Base-by-base conservation (phyloP, 1,140 invertebrate species). In the Polypedilum vanderplanki region DNA sequence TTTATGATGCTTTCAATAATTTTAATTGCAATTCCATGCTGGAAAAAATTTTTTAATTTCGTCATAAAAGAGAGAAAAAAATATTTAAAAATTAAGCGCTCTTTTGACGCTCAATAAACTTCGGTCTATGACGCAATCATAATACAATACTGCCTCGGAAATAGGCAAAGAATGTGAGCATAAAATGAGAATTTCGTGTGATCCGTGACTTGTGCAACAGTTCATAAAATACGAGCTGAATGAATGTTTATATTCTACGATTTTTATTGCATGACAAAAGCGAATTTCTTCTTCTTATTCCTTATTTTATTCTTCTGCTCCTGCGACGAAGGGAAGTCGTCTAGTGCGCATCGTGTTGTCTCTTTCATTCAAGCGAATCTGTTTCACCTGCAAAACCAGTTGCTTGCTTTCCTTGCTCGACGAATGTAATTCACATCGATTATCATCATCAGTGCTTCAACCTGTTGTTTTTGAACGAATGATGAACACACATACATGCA, bases 231-330 rank as follows among this genome's bases (percentile, higher is more conserved):
- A 57, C 46, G 46, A 57, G 46, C 46, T 57, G n/a, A 15, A 57
- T 57, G 46, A 57, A 57, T 57, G 46, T 57, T 57, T 57, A 57
- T 57, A 57, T 57, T 57, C 46, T 33, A 57, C 46, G 46, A n/a
- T 57, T 57, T 57, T 57, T 57, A 57, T 57, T 57, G 46, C 46
- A 57, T 57, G 46, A 57, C 46, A 57, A 57, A 57, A 57, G 46
- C 46, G n/a, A 57, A 57, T 57, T 33, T 57, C 46, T 57, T 57
- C 24, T 33, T 33, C 24, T 33, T 33, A 1, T 33, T 33, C 5
- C 24, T 33, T 33, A 1, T 33, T 33, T 33, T 33, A 33, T 33
- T 33, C 24, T 33, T 33, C 24, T 33, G 24, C 24, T 33, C 24
- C 24, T 33, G 24, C 24, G 24, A 57, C 12, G n/a, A 57, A 57